Conservation (phyloP, 2,113 vertebrate genomes). For the Petrocephalus zakoni region DNA sequence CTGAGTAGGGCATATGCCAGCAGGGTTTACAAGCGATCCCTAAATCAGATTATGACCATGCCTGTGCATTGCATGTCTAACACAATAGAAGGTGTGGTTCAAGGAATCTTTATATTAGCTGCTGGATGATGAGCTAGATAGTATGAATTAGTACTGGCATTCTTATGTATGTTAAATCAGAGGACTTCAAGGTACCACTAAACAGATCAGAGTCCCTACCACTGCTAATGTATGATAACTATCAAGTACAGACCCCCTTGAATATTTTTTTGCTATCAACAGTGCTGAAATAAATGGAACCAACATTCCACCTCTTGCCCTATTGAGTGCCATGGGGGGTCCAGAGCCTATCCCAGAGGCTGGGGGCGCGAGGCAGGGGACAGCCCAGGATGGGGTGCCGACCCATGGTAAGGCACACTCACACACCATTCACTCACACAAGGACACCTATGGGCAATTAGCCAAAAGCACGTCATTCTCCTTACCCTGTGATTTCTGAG, state of each 20-base stretch:
- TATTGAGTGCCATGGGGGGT: no score
- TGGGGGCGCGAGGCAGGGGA: no score
- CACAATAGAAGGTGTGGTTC: neutral
- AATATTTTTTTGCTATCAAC: neutral
- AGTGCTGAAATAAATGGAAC: no score
- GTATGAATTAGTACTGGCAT: neutral
- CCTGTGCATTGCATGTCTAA: neutral
- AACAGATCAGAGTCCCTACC: neutral
- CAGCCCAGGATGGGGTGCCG: no score
- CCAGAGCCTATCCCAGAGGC: no score
- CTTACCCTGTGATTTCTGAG: no score
- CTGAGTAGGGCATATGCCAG: neutral
- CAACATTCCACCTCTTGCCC: no score
- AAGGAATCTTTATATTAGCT: neutral
- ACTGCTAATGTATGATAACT: neutral
- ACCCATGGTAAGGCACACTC: no score
- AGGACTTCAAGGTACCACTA: neutral
- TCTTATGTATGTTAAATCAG: neutral
- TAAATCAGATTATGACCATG: neutral
- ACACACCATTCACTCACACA: no score
- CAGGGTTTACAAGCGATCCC: neutral
- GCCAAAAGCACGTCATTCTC: no score
- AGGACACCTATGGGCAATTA: no score
- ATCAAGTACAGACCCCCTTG: neutral
- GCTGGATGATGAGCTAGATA: neutral